Conservation (phyloP, 2,888 invertebrate genomes). For the Amaurobius ferox region DNA sequence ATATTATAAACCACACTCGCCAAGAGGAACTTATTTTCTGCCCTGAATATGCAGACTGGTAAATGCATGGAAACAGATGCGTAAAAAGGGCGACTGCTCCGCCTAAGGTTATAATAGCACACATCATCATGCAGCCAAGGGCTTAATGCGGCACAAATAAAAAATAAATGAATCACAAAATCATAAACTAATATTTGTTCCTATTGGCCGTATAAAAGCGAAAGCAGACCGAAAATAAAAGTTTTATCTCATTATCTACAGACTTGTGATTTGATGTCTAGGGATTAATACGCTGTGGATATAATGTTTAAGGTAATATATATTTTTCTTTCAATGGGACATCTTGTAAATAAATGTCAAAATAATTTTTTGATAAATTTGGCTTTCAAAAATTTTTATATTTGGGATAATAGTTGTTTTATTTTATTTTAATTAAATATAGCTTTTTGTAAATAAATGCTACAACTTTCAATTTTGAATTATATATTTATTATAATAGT, state of each 20-base stretch:
- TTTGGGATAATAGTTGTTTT: too few species aligned
- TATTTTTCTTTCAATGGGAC: too few species aligned
- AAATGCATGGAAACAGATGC: not conserved
- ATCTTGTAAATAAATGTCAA: too few species aligned
- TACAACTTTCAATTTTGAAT: too few species aligned
- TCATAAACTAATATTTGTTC: slow-evolving; percentile 38
- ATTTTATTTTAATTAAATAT: too few species aligned
- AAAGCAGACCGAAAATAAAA: slow-evolving; percentile 49
- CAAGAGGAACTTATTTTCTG: slow-evolving; percentile 10
- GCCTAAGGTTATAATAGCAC: slow-evolving; percentile 25
- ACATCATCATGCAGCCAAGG: slow-evolving; percentile 29
- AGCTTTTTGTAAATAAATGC: too few species aligned
- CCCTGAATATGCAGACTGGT: slow-evolving; percentile 27
- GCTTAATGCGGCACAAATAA: slow-evolving; percentile 9
- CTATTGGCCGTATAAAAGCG: slow-evolving; percentile 59
- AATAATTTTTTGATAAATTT: too few species aligned
- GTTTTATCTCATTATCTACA: slow-evolving; percentile 46
- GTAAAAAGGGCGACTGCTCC: slow-evolving; percentile 4
- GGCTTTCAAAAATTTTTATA: too few species aligned
- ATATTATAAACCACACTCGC: not conserved
- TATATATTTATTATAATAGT: too few species aligned
- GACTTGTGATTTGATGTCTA: not conserved
- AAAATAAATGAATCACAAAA: slow-evolving; percentile 23
- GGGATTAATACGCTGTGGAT: slow-evolving; percentile 45
- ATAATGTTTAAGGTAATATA: slow-evolving; percentile 62